Evolutionary conservation across 2,888 invertebrate species (phyloP).

Genomic region (Loripinus fragilis): DNA sequence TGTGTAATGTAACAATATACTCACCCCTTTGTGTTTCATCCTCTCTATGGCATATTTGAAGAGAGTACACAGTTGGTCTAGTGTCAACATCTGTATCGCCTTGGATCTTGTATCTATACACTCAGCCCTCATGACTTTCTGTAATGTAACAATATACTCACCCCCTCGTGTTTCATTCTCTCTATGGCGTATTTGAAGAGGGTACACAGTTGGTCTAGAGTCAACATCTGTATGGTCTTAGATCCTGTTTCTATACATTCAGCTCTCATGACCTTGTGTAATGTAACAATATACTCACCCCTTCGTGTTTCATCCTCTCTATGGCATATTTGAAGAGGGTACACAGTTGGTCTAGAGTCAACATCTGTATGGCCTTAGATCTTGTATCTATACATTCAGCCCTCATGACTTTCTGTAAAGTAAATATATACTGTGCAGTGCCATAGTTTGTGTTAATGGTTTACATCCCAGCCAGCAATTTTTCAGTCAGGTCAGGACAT

Average conservation of each 20-base stretch:
- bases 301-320: too few species aligned
- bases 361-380: too few species aligned
- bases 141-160: constrained; percentile 86
- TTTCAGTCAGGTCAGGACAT: too few species aligned
- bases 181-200: constrained; percentile 91
- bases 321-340: too few species aligned
- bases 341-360: too few species aligned
- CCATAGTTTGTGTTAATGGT: too few species aligned
- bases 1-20: too few species aligned
- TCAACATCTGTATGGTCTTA: constrained; percentile 89
- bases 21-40: constrained; percentile 93
- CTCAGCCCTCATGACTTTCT: constrained; percentile 82
- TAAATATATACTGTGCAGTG: too few species aligned
- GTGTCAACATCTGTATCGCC: constrained; percentile 89
- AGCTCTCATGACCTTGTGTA: constrained; percentile 81
- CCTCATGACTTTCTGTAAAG: too few species aligned
- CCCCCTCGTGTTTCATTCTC: constrained; percentile 93
- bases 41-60: constrained; percentile 91
- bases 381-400: too few species aligned
- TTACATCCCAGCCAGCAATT: too few species aligned
- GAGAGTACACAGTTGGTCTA: constrained; percentile 91
- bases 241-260: constrained; percentile 84
- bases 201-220: constrained; percentile 90
- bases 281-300: too few species aligned
- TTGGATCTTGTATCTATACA: constrained; percentile 84